A percentile compares a stretch with the other conserved stretches of the same genome.
phyloP scores from a whole-genome alignment of 2,888 invertebrate genomes.

The Sceliomorpha sp. region DNA sequence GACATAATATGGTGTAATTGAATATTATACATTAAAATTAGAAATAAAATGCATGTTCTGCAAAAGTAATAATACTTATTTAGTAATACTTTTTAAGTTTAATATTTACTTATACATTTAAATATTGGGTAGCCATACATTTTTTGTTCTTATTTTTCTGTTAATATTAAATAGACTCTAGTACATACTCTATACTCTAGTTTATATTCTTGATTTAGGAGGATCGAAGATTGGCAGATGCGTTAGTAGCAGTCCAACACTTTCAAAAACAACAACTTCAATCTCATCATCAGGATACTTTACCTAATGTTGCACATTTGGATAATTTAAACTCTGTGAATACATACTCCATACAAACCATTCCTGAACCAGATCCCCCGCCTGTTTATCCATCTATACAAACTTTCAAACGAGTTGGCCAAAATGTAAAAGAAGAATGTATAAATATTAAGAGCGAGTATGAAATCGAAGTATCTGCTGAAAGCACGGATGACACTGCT shows the following conservation, averaged over 20 bases:
- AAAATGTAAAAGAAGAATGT: constrained; percentile 74
- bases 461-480: constrained; percentile 78
- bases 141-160: too few relatives aligned
- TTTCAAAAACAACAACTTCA: constrained; percentile 82
- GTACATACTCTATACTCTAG: too few relatives aligned
- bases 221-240: constrained; percentile 83
- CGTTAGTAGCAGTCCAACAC: constrained; percentile 84
- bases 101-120: too few relatives aligned
- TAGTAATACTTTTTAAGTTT: too few relatives aligned
- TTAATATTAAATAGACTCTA: too few relatives aligned
- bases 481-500: constrained; percentile 79
- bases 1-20: too few relatives aligned
- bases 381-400: constrained; percentile 71
- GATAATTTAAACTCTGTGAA: constrained; percentile 72
- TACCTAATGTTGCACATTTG: constrained; percentile 73
- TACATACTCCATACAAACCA: constrained; percentile 73
- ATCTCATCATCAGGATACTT: constrained; percentile 68
- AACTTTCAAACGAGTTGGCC: constrained; percentile 69
- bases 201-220: constrained; percentile 81
- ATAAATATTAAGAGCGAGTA: constrained; percentile 79
- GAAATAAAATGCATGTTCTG: too few relatives aligned
- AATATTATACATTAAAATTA: too few relatives aligned
- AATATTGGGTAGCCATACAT: too few relatives aligned
- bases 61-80: too few relatives aligned
- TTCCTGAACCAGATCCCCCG: constrained; percentile 68